Percentiles rank a stretch among this genome's conserved stretches.
Conservation (phyloP, 2,797 vertebrate species). For the Lemur catta region DNA sequence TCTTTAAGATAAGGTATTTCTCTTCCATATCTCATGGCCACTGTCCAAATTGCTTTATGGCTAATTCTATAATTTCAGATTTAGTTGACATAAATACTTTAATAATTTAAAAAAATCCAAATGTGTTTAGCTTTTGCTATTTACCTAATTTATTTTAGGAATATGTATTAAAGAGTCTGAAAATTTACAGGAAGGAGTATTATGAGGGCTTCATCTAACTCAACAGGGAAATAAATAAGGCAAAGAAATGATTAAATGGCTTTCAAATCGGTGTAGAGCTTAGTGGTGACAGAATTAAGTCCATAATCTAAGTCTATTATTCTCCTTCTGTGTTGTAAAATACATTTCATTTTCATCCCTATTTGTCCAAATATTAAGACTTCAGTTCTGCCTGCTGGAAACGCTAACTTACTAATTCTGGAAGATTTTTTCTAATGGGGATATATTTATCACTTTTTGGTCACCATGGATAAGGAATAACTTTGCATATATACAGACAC, state of each 20-base stretch:
- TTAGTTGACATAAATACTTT: neutral
- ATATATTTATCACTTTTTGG: neutral
- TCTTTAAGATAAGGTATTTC: neutral
- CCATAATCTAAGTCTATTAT: neutral
- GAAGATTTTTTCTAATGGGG: neutral
- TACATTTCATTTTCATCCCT: neutral
- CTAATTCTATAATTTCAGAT: neutral
- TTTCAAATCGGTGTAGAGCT: neutral
- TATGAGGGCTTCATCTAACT: neutral
- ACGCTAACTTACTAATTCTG: neutral
- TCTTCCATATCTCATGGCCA: neutral
- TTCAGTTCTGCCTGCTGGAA: neutral
- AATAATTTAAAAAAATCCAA: neutral
- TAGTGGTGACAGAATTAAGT: neutral
- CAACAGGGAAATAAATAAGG: neutral
- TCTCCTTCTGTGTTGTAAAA: neutral
- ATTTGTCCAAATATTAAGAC: neutral
- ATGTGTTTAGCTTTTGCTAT: neutral
- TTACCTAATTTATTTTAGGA: neutral
- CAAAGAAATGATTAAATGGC: neutral
- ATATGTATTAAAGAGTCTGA: neutral
- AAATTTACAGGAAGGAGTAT: neutral
- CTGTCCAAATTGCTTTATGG: neutral
- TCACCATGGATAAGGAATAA: neutral
- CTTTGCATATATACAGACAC: neutral